Evolutionary conservation across 2,888 invertebrate species (phyloP), one percentile per base, ranked within the genome.

Genomic region (Cenopis cana): DNA sequence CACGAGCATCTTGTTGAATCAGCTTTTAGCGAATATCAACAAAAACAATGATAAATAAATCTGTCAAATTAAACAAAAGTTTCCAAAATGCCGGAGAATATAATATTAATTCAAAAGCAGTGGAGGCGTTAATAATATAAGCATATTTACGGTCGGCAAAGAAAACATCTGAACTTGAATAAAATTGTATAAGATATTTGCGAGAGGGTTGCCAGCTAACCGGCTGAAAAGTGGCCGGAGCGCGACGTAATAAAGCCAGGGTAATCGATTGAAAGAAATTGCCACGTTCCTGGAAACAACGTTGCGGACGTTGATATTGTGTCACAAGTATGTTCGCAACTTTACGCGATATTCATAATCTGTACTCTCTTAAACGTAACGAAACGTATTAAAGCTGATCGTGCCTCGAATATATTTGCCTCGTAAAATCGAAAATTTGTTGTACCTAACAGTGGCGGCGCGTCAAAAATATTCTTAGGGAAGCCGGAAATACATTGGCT

Each of bases 111-210:
- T 49, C 29, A 38, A 61, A 24, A 55, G 60, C 33, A 46, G 56
- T 24, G 29, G 18, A 55, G 36, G 68, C 55, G 55, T 69, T 62
- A 49, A 60, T 62, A 49, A 60, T 60, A 52, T 36, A 67, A 66
- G 38, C 61, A 54, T 62, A 69, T 69, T 69, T 62, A 62, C 61
- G 29, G 54, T 14, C 17, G 20, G 36, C 62, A 61, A 62, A 69
- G 61, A 55, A 69, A 62, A 49, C 55, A 56, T 55, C 49, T 62
- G 55, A 62, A 61, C 61, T 62, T 56, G 49, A 69, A 69, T 69
- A 69, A 69, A 69, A 62, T 69, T 69, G 68, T 62, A 55, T 56
- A 49, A 62, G 68, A 69, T 56, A 56, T 69, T 69, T 49, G 55
- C 50, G 49, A 55, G 62, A 60, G 68, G 60, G 68, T 69, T 69